Conservation (phyloP, 2,888 invertebrate species). For the Heliconius erato region DNA sequence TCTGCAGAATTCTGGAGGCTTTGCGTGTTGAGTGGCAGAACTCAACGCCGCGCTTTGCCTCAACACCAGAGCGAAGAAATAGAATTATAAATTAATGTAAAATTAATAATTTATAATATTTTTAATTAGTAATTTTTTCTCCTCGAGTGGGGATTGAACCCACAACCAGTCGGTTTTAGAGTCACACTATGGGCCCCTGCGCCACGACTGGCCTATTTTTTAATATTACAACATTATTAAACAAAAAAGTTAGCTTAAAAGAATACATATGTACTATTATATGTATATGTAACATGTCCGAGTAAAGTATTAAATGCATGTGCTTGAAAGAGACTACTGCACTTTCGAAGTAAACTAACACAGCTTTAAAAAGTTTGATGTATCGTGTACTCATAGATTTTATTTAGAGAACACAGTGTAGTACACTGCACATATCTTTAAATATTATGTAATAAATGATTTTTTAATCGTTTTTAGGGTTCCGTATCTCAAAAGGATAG, state of each 20-base stretch:
- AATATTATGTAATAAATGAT: background rate
- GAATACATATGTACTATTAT: background rate
- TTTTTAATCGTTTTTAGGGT: background rate
- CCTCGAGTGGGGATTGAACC: too few relatives aligned
- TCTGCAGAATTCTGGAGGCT: too few relatives aligned
- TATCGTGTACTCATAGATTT: slow-evolving; percentile 17
- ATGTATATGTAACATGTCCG: background rate
- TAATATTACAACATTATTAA: background rate
- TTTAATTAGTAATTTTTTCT: too few relatives aligned
- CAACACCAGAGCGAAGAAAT: too few relatives aligned
- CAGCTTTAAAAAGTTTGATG: slow-evolving; percentile 36
- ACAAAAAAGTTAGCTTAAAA: background rate
- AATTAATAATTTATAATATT: too few relatives aligned
- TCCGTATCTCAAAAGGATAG: too few relatives aligned
- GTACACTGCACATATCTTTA: slow-evolving; percentile 22
- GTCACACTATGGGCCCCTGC: too few relatives aligned
- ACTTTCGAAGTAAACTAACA: slow-evolving; percentile 21
- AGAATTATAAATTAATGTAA: too few relatives aligned
- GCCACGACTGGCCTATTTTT: too few relatives aligned
- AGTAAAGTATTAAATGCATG: background rate
- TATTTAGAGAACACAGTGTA: slow-evolving; percentile 27
- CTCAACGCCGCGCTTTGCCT: too few relatives aligned
- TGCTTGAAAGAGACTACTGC: background rate
- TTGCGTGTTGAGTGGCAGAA: too few relatives aligned
- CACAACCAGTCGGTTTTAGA: too few relatives aligned